Conservation (phyloP, 2,113 vertebrate species). For the Leptocoma aspasia region DNA sequence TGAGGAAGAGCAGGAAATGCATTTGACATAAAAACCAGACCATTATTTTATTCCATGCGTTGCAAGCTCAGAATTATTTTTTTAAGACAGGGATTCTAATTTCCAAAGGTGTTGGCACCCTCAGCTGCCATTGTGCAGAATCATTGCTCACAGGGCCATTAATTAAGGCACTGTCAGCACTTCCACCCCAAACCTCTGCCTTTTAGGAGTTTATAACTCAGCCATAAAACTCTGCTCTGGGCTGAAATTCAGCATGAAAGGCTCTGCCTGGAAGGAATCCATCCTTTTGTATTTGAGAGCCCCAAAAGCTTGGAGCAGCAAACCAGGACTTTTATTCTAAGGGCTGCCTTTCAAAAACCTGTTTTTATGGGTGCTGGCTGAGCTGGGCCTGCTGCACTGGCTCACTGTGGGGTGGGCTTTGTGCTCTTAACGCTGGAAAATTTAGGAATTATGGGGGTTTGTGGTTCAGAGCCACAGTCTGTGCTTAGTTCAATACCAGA, state of each 20-base stretch:
- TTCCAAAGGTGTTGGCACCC: constrained; percentile 9
- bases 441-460: background rate
- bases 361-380: background rate
- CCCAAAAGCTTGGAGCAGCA: background rate
- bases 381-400: background rate
- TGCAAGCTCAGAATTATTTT: background rate
- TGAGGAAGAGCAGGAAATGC: background rate
- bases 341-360: background rate
- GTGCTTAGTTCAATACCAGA: background rate
- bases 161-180: constrained; percentile 22
- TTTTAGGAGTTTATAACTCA: constrained; percentile 34
- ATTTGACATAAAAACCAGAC: background rate
- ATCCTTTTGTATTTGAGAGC: background rate
- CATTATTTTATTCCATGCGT: background rate
- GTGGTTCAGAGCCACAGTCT: background rate
- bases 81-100: background rate
- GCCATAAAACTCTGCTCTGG: constrained; percentile 31
- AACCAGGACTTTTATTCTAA: background rate
- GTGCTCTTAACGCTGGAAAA: background rate
- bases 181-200: constrained; percentile 15
- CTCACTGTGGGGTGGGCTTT: background rate
- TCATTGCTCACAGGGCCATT: background rate
- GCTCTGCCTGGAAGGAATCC: constrained; percentile 24
- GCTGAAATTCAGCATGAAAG: constrained; percentile 15
- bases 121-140: background rate